Evolutionary conservation across 2,888 invertebrate species (phyloP).

Genomic region (Mallateleia sp.): DNA sequence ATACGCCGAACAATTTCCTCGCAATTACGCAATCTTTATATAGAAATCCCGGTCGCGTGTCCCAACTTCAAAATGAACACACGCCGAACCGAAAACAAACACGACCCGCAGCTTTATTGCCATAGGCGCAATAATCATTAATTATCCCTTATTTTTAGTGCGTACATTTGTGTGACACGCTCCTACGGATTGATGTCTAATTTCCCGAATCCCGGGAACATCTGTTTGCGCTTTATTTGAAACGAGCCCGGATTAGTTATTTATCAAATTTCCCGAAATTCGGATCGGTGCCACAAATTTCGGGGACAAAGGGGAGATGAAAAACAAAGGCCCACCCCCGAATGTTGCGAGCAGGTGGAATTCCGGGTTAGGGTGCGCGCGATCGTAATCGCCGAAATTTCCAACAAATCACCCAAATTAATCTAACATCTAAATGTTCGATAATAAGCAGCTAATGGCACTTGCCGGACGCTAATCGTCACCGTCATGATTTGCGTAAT

Average conservation of each 20-base stretch:
- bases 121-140: slow-evolving; percentile 45
- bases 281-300: slow-evolving; percentile 18
- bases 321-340: slow-evolving; percentile 59
- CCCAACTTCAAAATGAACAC: slow-evolving; percentile 50
- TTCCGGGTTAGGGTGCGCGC: background rate
- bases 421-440: slow-evolving; percentile 83
- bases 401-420: slow-evolving; percentile 81
- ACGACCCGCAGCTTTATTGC: slow-evolving; percentile 45
- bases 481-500: slow-evolving; percentile 82
- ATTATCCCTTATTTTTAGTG: slow-evolving; percentile 65
- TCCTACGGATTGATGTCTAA: slow-evolving; percentile 69
- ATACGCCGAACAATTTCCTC: slow-evolving; percentile 14
- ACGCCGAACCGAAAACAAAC: slow-evolving; percentile 60
- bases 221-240: slow-evolving; percentile 68
- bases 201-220: slow-evolving; percentile 67
- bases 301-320: slow-evolving; percentile 11
- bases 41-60: slow-evolving; percentile 53
- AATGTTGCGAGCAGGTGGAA: slow-evolving; percentile 17
- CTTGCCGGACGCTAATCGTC: slow-evolving; percentile 77
- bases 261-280: slow-evolving; percentile 64
- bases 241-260: slow-evolving; percentile 56
- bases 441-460: slow-evolving; percentile 82
- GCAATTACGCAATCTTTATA: slow-evolving; percentile 18
- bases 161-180: slow-evolving; percentile 62
- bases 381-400: slow-evolving; percentile 68